Base-by-base conservation (phyloP, 2,888 invertebrate species). In the Meandrusa payeni region DNA sequence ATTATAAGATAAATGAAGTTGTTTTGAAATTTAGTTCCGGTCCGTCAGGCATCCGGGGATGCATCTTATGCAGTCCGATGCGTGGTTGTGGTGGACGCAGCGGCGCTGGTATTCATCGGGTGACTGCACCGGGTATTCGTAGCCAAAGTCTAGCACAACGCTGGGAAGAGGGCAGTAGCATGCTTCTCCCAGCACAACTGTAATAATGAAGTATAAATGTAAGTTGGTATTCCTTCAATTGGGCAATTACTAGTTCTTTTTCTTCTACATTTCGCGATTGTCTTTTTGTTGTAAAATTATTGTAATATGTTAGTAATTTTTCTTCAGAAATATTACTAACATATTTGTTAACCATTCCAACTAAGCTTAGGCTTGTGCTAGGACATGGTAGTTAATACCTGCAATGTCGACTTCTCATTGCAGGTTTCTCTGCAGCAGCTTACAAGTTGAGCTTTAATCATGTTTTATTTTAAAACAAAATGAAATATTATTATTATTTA, bases 91-190 rank as follows among this genome's bases (percentile, higher is more conserved):
- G 17, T 31, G 31, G 17, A 31, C 3, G 17, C 31, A 31, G 17
- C 31, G 31, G 10, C 31, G 31, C 17, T 17, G 17, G 9, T 17
- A 2, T 17, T 10, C 10, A 10, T 31, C 17, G 9, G 17, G 10
- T n/a, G 31, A 9, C 17, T 15, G 31, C 10, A 31, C 10, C 31
- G 15, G 17, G 10, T 31, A 17, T 9, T 31, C 17, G 17, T 6
- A 6, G 5, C 31, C 31, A 7, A 17, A 9, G 31, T 31, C 17
- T n/a, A 31, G 0, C 31, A 31, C 19, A 9, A 31, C 5, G 17
- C 19, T 31, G 1, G 31, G 31, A 15, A 31, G 7, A 2, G 31
- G 17, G 10, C 31, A 31, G 31, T 3, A 17, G 31, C 31, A 31
- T 1, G 31, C 17, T 10, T 31, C 31, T 2, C 31, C 31, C 2